Evolutionary conservation across 2,797 vertebrate species (phyloP), one percentile per base, ranked within the genome.

Genomic region (Arrhamphus sclerolepis): DNA sequence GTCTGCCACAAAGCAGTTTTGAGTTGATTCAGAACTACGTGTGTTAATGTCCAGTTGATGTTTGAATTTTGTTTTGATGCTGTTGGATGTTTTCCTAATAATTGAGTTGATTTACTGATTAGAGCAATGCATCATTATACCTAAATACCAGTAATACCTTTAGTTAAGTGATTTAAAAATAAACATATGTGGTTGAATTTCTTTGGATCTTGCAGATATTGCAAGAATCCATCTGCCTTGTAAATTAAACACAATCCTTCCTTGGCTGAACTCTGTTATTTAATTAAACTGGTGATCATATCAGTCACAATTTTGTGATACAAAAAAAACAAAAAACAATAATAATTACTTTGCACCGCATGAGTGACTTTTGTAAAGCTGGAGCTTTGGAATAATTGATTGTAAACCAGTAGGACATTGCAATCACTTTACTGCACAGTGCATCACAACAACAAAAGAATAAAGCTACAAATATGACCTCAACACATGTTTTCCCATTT

Each of bases 331-430:
- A 43, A 9, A 29, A 31, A 46, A 66, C n/a, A n/a, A n/a, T n/a
- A 62, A 53, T 58, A 70, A 77, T 67, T 53, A 72, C 20, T 59
- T 58, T 55, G 54, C 40, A 18, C 22, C 39, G 60, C 66, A 26
- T 67, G 70, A 73, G 55, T 66, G 70, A 72, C 38, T 80, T 29
- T 70, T 54, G 43, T 57, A 60, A 74, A 59, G 52, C 51, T 59
- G 38, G 42, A 61, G 39, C 34, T 19, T 14, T 26, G 28, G 57
- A 76, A 61, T 56, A 39, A 70, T 74, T 51, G 24, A 56, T 62
- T 64, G 41, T 55, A 14, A 79, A 75, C 44, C 61, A 59, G 56
- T 0, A 26, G 29, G 48, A 61, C 39, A 17, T 9, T 34, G 31
- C 31, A 34, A 11, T 34, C 31, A 11, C 31, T 34, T 34, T 8